Evolutionary conservation across 2,888 invertebrate genomes (phyloP), one percentile per base, ranked within the genome.

Genomic region (Synergus itoensis): DNA sequence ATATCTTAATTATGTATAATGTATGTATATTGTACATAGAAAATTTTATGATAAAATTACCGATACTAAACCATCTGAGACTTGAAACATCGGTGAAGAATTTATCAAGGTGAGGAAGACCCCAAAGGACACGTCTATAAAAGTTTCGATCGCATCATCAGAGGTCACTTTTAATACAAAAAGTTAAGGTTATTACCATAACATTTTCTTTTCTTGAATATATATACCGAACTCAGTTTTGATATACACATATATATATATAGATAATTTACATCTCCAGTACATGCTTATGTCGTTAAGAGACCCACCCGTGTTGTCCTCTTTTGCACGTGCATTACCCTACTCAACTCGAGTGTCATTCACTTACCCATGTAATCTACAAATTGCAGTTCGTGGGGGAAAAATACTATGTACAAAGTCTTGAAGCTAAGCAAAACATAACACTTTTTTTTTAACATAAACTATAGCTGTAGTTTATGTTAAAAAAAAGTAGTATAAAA

Each of bases 81-180:
- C 48, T 48, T 48, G 48, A 16, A n/a, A 40, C 7, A 36, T 16
- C 16, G n/a, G 36, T 40, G 8, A 64, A 40, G 8, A 36, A 64
- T 40, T 16, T 64, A 64, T 40, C 16, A 40, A 16, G 9, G 36
- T 40, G 64, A 40, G n/a, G 7, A 64, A 64, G 16, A 5, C 40
- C 64, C 12, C 36, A 40, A 64, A 64, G 40, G 36, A n/a, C 9
- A n/a, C 4, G 14, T 64, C 14, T n/a, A n/a, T 11, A 12, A 65
- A 65, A n/a, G 40, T 65, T 65, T 41, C 4, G 11, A 65, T 65
- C 41, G n/a, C 18, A 11, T 65, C 65, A 65, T 65, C 65, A 65
- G n/a, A n/a, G 36, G n/a, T 9, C 40, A 16, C 41, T 8, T 36
- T 64, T 64, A 40, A 9, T 14, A 64, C 9, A 9, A 64, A 36